These are phyloP conservation scores for Meiosimyza decipiens DNA, from an alignment of 2,888 invertebrate species.

Conservation along the genomic window DNA sequence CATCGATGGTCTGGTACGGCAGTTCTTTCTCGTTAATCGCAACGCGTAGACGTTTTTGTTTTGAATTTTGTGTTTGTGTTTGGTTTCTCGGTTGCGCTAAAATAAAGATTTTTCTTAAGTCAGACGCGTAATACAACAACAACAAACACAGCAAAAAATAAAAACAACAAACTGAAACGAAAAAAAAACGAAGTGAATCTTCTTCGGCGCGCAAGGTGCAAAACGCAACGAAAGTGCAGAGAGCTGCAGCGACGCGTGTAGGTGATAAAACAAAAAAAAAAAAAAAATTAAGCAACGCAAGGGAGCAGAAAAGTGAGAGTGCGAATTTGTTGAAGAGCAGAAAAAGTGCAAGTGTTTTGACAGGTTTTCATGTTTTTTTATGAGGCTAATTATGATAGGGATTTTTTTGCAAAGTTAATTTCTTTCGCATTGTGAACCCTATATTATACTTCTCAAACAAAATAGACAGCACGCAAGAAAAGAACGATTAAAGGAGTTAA, in stretches of 20 bases:
- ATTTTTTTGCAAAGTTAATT: too few relatives aligned
- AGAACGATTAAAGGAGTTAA: too few relatives aligned
- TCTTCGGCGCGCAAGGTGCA: not conserved
- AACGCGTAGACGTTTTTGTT: conserved; percentile 39
- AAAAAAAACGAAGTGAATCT: not conserved
- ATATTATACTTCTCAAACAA: too few relatives aligned
- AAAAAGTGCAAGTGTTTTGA: too few relatives aligned
- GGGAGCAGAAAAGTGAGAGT: too few relatives aligned
- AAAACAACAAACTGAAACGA: not conserved
- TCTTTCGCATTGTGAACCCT: too few relatives aligned
- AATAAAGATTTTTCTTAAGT: not conserved
- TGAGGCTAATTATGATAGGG: too few relatives aligned
- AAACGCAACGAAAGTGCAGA: conserved; percentile 13
- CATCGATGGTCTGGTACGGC: conserved; percentile 8
- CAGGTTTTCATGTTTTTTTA: too few relatives aligned
- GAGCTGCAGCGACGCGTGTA: conserved; percentile 15
- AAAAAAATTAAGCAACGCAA: too few relatives aligned
- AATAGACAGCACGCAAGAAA: too few relatives aligned
- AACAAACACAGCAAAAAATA: not conserved
- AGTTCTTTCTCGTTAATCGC: conserved; percentile 48
- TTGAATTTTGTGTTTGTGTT: too few relatives aligned
- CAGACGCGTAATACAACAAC: not conserved
- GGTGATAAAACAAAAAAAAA: not conserved
- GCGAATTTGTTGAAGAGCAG: too few relatives aligned
- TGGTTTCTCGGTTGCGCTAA: not conserved